A percentile compares a stretch with the other conserved stretches of the same genome.
Evolutionary conservation across 2,797 vertebrate species (phyloP).

Genomic region (Cossypha caffra): DNA sequence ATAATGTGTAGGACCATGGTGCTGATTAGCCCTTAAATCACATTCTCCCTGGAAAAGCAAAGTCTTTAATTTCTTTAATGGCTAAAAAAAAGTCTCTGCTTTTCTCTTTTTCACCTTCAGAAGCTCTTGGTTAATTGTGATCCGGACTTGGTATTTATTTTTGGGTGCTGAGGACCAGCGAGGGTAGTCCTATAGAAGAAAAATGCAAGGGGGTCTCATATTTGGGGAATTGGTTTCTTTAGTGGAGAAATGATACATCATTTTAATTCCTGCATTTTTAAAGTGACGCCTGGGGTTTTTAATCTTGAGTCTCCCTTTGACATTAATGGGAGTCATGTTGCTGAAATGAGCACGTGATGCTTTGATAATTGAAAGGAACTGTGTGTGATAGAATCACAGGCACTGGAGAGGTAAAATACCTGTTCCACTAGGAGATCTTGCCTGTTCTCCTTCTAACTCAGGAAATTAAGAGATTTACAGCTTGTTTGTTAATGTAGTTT

Average conservation of each 20-base stretch:
- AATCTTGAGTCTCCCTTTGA: constrained; percentile 65
- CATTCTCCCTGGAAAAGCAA: constrained; percentile 60
- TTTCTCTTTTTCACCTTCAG: constrained; percentile 66
- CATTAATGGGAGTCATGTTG: constrained; percentile 52
- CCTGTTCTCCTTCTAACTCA: neutral
- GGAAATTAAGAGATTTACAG: neutral
- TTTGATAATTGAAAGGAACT: constrained; percentile 40
- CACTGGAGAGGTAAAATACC: constrained; percentile 6
- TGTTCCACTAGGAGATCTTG: neutral
- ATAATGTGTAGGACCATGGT: constrained; percentile 68
- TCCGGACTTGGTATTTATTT: neutral
- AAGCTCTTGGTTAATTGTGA: constrained; percentile 8
- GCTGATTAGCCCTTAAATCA: constrained; percentile 75
- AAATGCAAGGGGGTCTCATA: neutral
- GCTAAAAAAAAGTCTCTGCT: constrained; percentile 18
- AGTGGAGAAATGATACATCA: constrained; percentile 20
- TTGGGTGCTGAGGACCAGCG: neutral
- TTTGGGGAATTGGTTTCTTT: constrained; percentile 1
- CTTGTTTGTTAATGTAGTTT: constrained; percentile 17
- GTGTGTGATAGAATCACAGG: neutral
- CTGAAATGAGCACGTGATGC: constrained; percentile 11
- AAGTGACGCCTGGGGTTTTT: constrained; percentile 56
- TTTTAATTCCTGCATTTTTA: constrained; percentile 57
- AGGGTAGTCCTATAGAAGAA: neutral
- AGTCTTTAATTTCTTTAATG: constrained; percentile 74